Conservation (phyloP, 92 coral and sea anemone species). For the Chrysogorgia sp. region DNA sequence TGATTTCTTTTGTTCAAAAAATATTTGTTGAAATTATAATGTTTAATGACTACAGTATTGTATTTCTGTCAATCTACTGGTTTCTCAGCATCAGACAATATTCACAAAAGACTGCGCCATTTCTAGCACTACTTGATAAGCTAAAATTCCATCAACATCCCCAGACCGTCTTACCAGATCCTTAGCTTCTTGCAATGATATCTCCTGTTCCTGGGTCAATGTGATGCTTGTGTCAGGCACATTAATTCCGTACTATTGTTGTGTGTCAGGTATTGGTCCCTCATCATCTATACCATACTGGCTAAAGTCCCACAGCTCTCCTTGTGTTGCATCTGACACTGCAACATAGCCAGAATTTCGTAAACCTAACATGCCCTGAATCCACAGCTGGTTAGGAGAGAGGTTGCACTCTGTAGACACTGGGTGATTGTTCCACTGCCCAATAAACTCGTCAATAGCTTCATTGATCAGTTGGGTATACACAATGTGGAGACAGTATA, state of each 20-base stretch:
- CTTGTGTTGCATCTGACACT: not conserved
- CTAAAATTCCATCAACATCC: conserved; percentile 11
- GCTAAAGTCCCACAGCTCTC: conserved; percentile 9
- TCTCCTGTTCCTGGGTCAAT: not conserved
- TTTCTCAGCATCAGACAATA: too few relatives aligned
- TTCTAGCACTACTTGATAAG: not conserved
- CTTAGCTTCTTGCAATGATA: conserved; percentile 1
- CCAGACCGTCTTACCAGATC: not conserved
- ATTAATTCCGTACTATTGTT: not conserved
- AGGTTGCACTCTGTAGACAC: conserved; percentile 18
- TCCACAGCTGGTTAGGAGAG: conserved; percentile 30
- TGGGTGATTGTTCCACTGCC: conserved; percentile 31
- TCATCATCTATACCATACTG: conserved; percentile 11
- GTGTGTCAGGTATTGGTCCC: not conserved
- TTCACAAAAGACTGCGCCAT: conserved; percentile 24
- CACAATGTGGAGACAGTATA: conserved; percentile 50
- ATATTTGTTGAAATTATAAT: too few relatives aligned
- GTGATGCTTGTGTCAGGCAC: conserved; percentile 15
- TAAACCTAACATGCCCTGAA: conserved; percentile 13
- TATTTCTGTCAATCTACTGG: too few relatives aligned
- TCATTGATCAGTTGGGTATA: conserved; percentile 44
- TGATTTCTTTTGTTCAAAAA: too few relatives aligned
- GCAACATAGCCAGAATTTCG: conserved; percentile 21
- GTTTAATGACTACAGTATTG: too few relatives aligned
- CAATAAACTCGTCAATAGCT: conserved; percentile 39